phyloP scores from a whole-genome alignment of 2,888 invertebrate species.

The Ectropis crepuscularia region DNA sequence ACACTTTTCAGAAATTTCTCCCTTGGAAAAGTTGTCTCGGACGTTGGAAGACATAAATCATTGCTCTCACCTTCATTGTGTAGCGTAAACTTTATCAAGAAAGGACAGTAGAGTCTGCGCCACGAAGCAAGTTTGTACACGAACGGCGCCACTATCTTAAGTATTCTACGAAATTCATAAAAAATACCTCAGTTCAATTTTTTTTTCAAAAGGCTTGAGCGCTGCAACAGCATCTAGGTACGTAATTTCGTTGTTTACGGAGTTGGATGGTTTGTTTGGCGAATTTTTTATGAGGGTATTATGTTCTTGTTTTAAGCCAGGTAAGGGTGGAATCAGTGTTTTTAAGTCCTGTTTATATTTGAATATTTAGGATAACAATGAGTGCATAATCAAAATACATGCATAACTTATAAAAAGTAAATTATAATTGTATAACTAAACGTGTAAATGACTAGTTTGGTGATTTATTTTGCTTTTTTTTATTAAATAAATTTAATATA shows the following conservation, averaged over 20 bases:
- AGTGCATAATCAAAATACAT: too few relatives aligned
- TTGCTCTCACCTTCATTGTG: conserved; percentile 60
- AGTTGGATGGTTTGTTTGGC: conserved; percentile 24
- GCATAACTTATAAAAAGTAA: too few relatives aligned
- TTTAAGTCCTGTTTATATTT: not conserved
- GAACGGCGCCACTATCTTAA: too few relatives aligned
- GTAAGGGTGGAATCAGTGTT: not conserved
- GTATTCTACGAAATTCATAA: too few relatives aligned
- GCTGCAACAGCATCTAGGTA: conserved; percentile 14
- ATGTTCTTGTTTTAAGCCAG: conserved; percentile 13
- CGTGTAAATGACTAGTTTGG: too few relatives aligned
- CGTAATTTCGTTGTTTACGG: conserved; percentile 39
- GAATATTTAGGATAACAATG: not conserved
- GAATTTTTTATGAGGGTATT: conserved; percentile 19
- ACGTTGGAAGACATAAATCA: conserved; percentile 71
- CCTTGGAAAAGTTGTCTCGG: conserved; percentile 70
- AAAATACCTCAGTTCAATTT: too few relatives aligned
- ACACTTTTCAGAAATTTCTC: conserved; percentile 80
- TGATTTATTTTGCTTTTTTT: too few relatives aligned
- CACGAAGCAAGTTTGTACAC: too few relatives aligned
- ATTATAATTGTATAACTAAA: too few relatives aligned
- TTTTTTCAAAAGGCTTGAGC: too few relatives aligned
- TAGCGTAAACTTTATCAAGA: conserved; percentile 57
- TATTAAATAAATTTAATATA: too few relatives aligned
- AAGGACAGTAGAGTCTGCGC: conserved; percentile 23